Evolutionary conservation across 2,113 vertebrate genomes (phyloP).

Genomic region (Phalacrocorax carbo): DNA sequence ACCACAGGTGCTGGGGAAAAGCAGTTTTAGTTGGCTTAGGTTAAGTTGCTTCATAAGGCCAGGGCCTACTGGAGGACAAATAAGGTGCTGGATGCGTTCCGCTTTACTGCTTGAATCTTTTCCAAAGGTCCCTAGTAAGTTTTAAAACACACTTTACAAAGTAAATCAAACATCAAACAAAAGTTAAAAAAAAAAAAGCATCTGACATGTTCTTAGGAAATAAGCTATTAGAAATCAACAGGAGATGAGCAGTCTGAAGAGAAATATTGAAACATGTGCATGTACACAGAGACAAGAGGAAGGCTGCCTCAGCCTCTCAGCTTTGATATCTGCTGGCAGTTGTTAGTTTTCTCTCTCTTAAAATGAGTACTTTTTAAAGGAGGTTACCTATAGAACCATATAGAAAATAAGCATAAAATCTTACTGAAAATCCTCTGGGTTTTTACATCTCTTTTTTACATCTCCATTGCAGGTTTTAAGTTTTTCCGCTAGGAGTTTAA

Average conservation of each 20-base stretch:
- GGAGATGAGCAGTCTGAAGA: neutral
- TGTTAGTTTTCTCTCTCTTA: neutral
- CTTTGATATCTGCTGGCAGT: neutral
- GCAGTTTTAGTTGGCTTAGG: neutral
- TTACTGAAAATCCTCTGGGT: neutral
- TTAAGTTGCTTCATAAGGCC: neutral
- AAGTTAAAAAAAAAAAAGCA: neutral
- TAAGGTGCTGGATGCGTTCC: neutral
- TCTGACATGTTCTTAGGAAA: neutral
- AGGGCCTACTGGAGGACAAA: neutral
- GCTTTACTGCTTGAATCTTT: neutral
- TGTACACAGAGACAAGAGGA: neutral
- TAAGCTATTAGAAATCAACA: neutral
- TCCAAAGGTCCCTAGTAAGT: neutral
- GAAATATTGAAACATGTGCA: neutral
- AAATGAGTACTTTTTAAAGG: neutral
- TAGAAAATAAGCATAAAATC: neutral
- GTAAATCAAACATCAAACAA: neutral
- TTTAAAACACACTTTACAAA: neutral
- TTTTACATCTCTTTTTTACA: neutral
- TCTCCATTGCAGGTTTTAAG: neutral
- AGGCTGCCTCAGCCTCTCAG: neutral
- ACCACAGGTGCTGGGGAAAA: neutral
- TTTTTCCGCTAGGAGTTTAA: neutral
- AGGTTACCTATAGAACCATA: neutral